Percentiles rank a stretch among this genome's conserved stretches.
phyloP scores from a whole-genome alignment of 2,113 vertebrate genomes.

The Menura novaehollandiae region DNA sequence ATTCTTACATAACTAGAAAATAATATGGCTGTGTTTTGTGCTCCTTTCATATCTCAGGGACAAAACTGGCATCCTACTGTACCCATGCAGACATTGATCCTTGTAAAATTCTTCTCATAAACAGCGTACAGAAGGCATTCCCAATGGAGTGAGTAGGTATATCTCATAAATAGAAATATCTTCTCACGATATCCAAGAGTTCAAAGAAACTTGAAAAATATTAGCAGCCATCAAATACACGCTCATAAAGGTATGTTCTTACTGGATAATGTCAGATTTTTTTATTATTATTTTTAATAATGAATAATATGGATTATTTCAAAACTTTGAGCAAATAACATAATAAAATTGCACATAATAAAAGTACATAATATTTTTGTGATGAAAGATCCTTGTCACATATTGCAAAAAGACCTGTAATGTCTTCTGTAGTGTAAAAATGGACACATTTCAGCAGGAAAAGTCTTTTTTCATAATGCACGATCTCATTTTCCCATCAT shows the following conservation, averaged over 20 bases:
- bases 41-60: background rate
- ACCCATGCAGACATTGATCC: background rate
- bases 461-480: background rate
- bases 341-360: background rate
- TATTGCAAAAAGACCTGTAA: background rate
- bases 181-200: background rate
- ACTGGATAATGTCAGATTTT: background rate
- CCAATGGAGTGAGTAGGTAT: background rate
- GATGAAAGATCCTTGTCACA: background rate
- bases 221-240: background rate
- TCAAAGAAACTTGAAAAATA: background rate
- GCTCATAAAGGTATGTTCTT: background rate
- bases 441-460: background rate
- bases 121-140: background rate
- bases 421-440: background rate
- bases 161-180: background rate
- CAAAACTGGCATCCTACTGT: background rate
- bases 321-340: background rate
- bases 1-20: background rate
- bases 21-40: background rate
- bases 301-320: background rate
- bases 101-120: background rate
- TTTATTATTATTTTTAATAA: background rate
- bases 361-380: background rate
- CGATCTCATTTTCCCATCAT: background rate